A percentile compares a stretch with the other conserved stretches of the same genome.
Evolutionary conservation across 2,113 vertebrate species (phyloP).

Genomic region (Pachyramphus minor): DNA sequence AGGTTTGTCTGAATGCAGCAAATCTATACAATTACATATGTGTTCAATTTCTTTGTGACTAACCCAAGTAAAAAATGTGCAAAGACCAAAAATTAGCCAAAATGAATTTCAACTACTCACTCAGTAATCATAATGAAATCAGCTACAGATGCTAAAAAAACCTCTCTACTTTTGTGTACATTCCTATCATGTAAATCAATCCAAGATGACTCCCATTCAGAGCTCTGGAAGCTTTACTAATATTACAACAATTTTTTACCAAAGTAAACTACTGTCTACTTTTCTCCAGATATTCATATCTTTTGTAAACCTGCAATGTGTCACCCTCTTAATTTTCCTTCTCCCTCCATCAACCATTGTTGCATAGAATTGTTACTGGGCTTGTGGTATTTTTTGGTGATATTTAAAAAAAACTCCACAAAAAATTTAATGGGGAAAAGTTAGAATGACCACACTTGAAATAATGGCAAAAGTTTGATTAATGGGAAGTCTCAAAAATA

Average conservation of each 20-base stretch:
- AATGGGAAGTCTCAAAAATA: not conserved
- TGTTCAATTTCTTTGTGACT: conserved; percentile 32
- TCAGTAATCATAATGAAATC: conserved; percentile 53
- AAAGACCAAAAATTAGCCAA: conserved; percentile 30
- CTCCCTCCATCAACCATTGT: not conserved
- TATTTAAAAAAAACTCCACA: not conserved
- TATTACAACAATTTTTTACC: not conserved
- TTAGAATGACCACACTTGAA: not conserved
- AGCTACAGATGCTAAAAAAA: conserved; percentile 43
- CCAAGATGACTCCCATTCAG: not conserved
- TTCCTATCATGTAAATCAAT: not conserved
- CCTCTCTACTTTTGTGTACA: not conserved
- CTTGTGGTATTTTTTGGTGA: not conserved
- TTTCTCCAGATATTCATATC: not conserved
- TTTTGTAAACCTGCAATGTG: not conserved
- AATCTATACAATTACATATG: not conserved
- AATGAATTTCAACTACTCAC: conserved; percentile 25
- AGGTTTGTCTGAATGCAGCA: not conserved
- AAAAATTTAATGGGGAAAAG: not conserved
- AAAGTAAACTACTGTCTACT: not conserved
- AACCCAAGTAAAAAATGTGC: conserved; percentile 21
- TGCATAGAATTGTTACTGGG: not conserved
- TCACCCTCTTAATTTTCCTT: not conserved
- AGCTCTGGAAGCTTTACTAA: not conserved
- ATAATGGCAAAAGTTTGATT: not conserved